Evolutionary conservation across 2,113 vertebrate genomes (phyloP), one percentile per base, ranked within the genome.

Genomic region (Tetraodon nigroviridis): DNA sequence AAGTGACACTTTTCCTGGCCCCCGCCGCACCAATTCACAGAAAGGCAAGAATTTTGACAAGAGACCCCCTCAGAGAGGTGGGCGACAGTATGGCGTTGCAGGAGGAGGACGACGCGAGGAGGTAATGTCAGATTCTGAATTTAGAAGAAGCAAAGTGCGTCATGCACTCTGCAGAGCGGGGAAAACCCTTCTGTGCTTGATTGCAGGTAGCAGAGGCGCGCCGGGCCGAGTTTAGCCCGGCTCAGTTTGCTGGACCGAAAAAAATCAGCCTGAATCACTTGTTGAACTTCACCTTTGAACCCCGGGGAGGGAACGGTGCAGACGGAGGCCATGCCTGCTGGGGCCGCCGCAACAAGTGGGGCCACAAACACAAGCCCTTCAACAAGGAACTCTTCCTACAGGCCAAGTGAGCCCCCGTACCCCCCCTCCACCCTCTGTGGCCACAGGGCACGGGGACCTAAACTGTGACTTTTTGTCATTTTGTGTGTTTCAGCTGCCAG

Each of bases 31-130:
- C 94, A 91, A 84, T 93, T 88, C 96, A 96, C 95, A 98, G 93
- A 99, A 99, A 98, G 92, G 93, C 95, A 99, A 98, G 92, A 92
- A 90, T 96, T 99, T 98, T 94, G 96, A 98, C 86, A 98, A 99
- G 95, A 95, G 93, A 94, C 97, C 96, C 75, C 92, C 93, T 57
- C 93, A 97, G 74, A 95, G 94, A 89, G 93, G 95, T 49, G 92
- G 83, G 5, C 90, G 90, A 89, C 86, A 90, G 86, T 95, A 93
- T 93, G 93, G 93, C 51, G 87, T 90, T 90, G 41, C 86, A 92
- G 92, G 89, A 88, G 95, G 95, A 92, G 97, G 97, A 86, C 94
- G 96, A 93, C 94, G 95, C 78, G 97, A 99, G 91, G 97, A 99
- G 96, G 97, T 99, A 72, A 64, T 92, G 67, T 11, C 6, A 17